phyloP scores from a whole-genome alignment of 2,113 vertebrate species.

The Lophius piscatorius region DNA sequence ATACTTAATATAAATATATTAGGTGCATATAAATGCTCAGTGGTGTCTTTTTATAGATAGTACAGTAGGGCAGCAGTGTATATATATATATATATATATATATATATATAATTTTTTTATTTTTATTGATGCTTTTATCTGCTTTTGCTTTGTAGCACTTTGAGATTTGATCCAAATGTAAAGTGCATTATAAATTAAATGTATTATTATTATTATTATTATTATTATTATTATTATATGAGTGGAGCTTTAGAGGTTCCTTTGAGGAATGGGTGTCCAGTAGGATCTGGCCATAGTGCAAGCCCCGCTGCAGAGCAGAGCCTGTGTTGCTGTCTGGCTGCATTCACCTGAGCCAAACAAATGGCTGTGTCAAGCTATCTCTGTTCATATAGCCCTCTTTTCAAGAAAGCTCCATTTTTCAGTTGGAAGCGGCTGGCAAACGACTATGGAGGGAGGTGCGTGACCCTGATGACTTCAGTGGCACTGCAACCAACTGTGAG shows the following conservation, averaged over 20 bases:
- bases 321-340: conserved; percentile 69
- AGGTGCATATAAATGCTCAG: not conserved
- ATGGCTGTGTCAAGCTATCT: conserved; percentile 78
- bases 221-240: too few relatives aligned
- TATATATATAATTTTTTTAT: too few relatives aligned
- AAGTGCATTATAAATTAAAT: too few relatives aligned
- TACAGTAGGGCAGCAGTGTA: conserved; percentile 20
- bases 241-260: conserved; percentile 10
- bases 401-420: conserved; percentile 75
- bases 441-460: conserved; percentile 61
- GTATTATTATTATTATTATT: too few relatives aligned
- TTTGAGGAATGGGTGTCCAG: conserved; percentile 70
- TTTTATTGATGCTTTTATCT: too few relatives aligned
- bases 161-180: too few relatives aligned
- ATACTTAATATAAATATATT: not conserved
- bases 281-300: conserved; percentile 65
- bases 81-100: too few relatives aligned
- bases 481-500: conserved; percentile 60
- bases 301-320: conserved; percentile 59
- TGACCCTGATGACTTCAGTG: conserved; percentile 75
- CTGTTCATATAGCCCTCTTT: conserved; percentile 73
- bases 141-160: too few relatives aligned
- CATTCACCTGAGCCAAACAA: conserved; percentile 79
- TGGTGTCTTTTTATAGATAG: conserved; percentile 14
- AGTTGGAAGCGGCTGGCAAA: conserved; percentile 68